phyloP scores from a whole-genome alignment of 2,113 vertebrate genomes.

The Callionymus lyra region DNA sequence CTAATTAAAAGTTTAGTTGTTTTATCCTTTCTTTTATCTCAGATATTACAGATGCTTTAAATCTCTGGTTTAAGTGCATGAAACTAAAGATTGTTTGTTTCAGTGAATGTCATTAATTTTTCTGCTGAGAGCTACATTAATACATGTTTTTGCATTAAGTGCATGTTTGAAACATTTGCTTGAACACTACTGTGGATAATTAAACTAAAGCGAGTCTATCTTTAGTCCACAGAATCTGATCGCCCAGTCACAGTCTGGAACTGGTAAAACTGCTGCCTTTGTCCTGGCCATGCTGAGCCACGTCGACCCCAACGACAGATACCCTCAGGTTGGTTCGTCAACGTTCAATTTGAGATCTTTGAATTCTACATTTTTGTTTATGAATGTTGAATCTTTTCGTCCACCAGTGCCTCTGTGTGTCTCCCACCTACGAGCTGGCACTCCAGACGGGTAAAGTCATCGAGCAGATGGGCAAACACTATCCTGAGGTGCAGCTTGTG shows the following conservation, averaged over 20 bases:
- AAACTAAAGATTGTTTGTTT: too few species aligned
- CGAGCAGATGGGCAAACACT: constrained; percentile 91
- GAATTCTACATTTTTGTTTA: neutral
- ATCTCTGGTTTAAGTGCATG: too few species aligned
- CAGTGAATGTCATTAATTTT: too few species aligned
- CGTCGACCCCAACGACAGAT: constrained; percentile 81
- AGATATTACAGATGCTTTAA: too few species aligned
- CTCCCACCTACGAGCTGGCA: constrained; percentile 92
- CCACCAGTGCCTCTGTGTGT: constrained; percentile 88
- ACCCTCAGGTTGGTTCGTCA: constrained; percentile 78
- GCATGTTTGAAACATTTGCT: too few species aligned
- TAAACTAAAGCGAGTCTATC: neutral
- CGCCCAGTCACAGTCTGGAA: constrained; percentile 93
- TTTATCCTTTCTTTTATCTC: too few species aligned
- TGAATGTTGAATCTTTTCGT: neutral
- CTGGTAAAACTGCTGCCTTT: constrained; percentile 94
- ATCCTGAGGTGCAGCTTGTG: constrained; percentile 83
- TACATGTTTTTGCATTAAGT: too few species aligned
- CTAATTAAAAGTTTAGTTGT: too few species aligned
- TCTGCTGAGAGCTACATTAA: too few species aligned
- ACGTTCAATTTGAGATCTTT: too few species aligned
- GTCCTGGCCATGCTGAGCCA: constrained; percentile 94
- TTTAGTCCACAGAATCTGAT: constrained; percentile 92
- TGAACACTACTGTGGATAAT: neutral
- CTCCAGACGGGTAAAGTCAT: constrained; percentile 97